A percentile compares a stretch with the other conserved stretches of the same genome.
Evolutionary conservation across 2,888 invertebrate species (phyloP).

Genomic region (Caenorhabditis drosophilae): DNA sequence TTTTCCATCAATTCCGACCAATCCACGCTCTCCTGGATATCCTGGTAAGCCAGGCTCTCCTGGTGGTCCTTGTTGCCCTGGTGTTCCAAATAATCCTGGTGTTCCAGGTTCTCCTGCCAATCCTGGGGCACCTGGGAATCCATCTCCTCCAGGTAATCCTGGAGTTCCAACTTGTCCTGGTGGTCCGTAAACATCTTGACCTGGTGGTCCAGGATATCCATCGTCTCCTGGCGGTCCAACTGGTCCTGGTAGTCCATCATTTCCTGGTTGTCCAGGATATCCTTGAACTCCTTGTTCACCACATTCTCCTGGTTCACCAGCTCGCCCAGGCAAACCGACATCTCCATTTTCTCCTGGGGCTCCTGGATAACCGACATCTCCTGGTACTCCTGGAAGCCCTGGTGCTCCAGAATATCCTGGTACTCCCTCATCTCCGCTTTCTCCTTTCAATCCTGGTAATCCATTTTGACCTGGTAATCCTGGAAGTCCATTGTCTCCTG

Average conservation of each 20-base stretch:
- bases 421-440: constrained; percentile 50
- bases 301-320: constrained; percentile 59
- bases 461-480: constrained; percentile 58
- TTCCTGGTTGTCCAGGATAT: constrained; percentile 58
- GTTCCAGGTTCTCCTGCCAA: constrained; percentile 60
- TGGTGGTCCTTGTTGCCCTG: constrained; percentile 51
- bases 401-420: constrained; percentile 57
- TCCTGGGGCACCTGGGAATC: constrained; percentile 59
- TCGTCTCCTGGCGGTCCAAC: constrained; percentile 67
- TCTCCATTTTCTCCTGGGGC: constrained; percentile 61
- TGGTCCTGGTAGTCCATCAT: constrained; percentile 61
- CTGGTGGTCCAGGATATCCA: constrained; percentile 66
- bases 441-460: constrained; percentile 57
- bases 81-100: constrained; percentile 53
- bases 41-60: constrained; percentile 62
- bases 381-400: constrained; percentile 56
- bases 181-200: constrained; percentile 55
- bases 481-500: constrained; percentile 50
- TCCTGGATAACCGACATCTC: constrained; percentile 54
- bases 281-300: constrained; percentile 56
- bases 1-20: constrained; percentile 58
- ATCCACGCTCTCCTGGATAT: constrained; percentile 58
- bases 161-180: constrained; percentile 54
- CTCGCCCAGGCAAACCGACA: constrained; percentile 57
- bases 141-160: constrained; percentile 55